Conservation (phyloP, 2,888 invertebrate genomes). For the Drosophila quasianomalipes region DNA sequence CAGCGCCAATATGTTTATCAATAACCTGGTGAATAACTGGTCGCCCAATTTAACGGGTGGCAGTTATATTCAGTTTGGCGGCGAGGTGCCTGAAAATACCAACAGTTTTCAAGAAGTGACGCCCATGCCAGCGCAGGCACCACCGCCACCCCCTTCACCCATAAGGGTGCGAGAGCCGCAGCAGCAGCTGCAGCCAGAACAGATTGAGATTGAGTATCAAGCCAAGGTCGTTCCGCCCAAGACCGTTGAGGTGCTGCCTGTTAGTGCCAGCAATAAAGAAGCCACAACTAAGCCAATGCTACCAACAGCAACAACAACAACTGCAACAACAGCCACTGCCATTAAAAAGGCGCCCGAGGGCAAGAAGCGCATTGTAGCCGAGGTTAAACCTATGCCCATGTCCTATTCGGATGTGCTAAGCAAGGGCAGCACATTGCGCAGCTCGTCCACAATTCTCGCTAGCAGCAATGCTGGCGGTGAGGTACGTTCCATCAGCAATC, state of each 20-base stretch:
- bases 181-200: conserved; percentile 26
- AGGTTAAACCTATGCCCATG: conserved; percentile 94
- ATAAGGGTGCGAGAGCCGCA: conserved; percentile 31
- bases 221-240: conserved; percentile 18
- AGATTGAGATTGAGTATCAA: conserved; percentile 25
- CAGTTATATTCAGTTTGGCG: conserved; percentile 82
- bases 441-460: conserved; percentile 18
- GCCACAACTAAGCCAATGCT: conserved; percentile 9
- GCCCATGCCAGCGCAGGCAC: conserved; percentile 10
- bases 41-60: conserved; percentile 84
- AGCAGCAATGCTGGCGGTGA: conserved; percentile 36
- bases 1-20: conserved; percentile 83
- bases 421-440: conserved; percentile 85
- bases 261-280: conserved; percentile 13
- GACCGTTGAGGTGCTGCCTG: conserved; percentile 16
- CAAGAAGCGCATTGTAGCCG: conserved; percentile 90
- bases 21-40: conserved; percentile 84
- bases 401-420: conserved; percentile 94
- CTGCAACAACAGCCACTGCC: conserved; percentile 35
- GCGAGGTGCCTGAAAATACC: conserved; percentile 48
- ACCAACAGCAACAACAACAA: conserved; percentile 22
- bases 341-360: conserved; percentile 70
- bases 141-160: conserved; percentile 28
- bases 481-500: conserved; percentile 41
- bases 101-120: conserved; percentile 39